Evolutionary conservation across 1,140 invertebrate species (phyloP), one percentile per base, ranked within the genome.

Genomic region (Trialeurodes vaporariorum): DNA sequence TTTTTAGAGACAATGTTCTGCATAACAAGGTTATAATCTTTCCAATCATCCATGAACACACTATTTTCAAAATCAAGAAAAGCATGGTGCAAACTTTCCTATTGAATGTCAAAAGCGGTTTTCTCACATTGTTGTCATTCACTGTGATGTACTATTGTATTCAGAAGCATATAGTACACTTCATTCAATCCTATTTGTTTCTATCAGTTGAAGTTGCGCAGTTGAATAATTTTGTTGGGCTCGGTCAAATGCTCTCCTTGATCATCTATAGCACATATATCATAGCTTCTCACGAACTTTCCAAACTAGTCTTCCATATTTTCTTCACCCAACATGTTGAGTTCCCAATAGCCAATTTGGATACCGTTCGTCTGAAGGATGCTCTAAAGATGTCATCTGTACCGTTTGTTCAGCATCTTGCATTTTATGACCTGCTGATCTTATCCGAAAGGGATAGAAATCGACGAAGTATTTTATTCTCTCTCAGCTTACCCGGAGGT

Each of bases 401-500:
- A 25, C 85, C 83, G 5, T 85, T 90, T 40, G 80, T 88, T 61
- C 86, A 86, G 72, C 85, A 87, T 73, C 79, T 91, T 49, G 88
- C 85, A 1, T 87, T 85, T 64, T 78, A 86, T 40, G 88, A 90
- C 76, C 78, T 91, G 2, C 80, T 82, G 65, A 82, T 82, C 21
- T 71, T 90, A 59, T 79, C 86, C 9, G 80, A 83, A 71, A 85
- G 81, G 66, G 83, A 85, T 61, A 72, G 75, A 61, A 1, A 62
- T 1, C 80, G 87, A 69, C 81, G 89, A 68, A 68, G 76, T 58
- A 73, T 83, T 64, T 78, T 91, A 24, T 92, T 88, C 73, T 83
- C 83, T 17, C 75, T 92, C 0, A 91, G 89, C 64, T 83, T 87
- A 73, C 89, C 89, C 62, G 87, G 89, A 25, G 86, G 87, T 63